Conservation (phyloP, 2,797 vertebrate species). For the Bradypus variegatus region DNA sequence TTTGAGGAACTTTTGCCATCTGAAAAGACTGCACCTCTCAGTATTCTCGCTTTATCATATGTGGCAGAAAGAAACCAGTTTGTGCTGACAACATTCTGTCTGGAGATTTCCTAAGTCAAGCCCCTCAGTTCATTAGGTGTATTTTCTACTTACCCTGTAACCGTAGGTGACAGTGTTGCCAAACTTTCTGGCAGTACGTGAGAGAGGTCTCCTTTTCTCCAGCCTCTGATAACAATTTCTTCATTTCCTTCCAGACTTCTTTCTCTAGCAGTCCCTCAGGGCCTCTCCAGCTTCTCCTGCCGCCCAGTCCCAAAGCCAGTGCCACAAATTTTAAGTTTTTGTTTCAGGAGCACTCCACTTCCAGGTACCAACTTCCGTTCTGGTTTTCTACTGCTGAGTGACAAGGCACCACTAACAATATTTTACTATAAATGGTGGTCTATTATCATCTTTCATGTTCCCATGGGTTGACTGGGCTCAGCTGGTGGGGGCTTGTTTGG, state of each 20-base stretch:
- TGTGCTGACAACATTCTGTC: too few relatives aligned
- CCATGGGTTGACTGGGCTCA: too few relatives aligned
- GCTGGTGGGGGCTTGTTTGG: too few relatives aligned
- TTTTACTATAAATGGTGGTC: too few relatives aligned
- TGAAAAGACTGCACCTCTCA: background rate
- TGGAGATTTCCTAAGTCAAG: background rate
- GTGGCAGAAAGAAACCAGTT: background rate
- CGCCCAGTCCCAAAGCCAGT: too few relatives aligned
- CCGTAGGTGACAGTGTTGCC: background rate
- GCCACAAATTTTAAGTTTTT: too few relatives aligned
- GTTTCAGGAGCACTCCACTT: too few relatives aligned
- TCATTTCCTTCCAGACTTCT: background rate
- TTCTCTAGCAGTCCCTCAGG: background rate
- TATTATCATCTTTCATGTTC: too few relatives aligned
- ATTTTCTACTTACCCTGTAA: background rate
- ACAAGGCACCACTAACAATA: too few relatives aligned
- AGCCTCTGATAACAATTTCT: background rate
- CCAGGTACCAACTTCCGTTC: too few relatives aligned
- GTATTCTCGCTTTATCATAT: background rate
- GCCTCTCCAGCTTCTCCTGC: background rate
- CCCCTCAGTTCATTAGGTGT: background rate
- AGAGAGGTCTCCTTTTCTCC: background rate
- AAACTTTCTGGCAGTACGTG: background rate
- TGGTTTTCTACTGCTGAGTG: too few relatives aligned
- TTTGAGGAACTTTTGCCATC: background rate